These are phyloP conservation scores for Diachasmimorpha longicaudata DNA, from an alignment of 1,140 invertebrate species.

Conservation along the genomic window DNA sequence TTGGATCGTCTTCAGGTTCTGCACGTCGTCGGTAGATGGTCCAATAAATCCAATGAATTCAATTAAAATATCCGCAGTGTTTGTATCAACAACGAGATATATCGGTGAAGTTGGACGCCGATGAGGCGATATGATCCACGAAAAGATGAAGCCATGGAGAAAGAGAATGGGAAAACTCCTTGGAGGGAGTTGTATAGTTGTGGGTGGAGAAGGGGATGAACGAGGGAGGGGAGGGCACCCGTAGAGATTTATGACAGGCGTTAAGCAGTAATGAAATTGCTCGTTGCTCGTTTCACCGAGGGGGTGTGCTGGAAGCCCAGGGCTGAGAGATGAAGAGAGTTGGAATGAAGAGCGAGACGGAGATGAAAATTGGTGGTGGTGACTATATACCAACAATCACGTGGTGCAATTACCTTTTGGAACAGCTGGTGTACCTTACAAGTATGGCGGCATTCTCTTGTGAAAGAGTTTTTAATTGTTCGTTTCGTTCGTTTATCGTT, in stretches of 20 bases:
- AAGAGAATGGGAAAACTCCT: not conserved
- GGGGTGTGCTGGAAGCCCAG: slow-evolving; percentile 12
- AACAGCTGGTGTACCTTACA: slow-evolving; percentile 40
- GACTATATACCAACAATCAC: slow-evolving; percentile 47
- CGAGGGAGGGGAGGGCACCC: slow-evolving; percentile 39
- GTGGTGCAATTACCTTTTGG: slow-evolving; percentile 49
- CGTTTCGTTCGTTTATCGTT: slow-evolving; percentile 43
- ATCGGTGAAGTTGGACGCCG: not conserved
- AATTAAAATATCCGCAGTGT: not conserved
- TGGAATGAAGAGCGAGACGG: slow-evolving; percentile 25
- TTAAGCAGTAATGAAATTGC: slow-evolving; percentile 66
- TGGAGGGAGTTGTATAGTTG: slow-evolving; percentile 19
- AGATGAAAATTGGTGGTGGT: slow-evolving; percentile 24
- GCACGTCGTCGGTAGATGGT: too few species aligned
- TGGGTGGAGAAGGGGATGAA: slow-evolving; percentile 34
- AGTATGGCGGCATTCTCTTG: slow-evolving; percentile 44
- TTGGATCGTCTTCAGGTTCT: too few species aligned
- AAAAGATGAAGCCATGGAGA: not conserved
- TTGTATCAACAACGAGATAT: not conserved
- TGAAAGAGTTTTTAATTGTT: slow-evolving; percentile 50
- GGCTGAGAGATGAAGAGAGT: slow-evolving; percentile 7
- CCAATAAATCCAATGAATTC: too few species aligned
- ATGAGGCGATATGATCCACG: not conserved
- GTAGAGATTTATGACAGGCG: slow-evolving; percentile 63
- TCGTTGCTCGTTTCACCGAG: slow-evolving; percentile 59